Base-by-base conservation (phyloP, 2,113 vertebrate species). In the Andinoacara biseriatus region DNA sequence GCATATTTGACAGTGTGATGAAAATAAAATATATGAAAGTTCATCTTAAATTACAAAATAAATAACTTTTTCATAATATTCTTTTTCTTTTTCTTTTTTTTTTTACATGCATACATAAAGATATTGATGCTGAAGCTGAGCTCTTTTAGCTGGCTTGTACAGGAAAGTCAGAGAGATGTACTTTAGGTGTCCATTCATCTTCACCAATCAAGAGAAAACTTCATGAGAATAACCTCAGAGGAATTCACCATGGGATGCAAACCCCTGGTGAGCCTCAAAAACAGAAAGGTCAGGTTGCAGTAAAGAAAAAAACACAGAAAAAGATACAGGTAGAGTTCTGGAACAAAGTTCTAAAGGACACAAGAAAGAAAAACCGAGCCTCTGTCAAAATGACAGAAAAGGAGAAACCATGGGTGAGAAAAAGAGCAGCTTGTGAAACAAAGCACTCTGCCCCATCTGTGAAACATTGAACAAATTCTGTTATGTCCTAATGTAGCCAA, bases 371-470 rank as follows among this genome's bases (percentile, higher is more conserved):
- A 49, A 61, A 78, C 15, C 0, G 2, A 77, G 38, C 24, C 10
- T 72, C 31, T 72, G 52, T 72, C 65, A 72, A 31, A 72, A 72
- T 72, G 65, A 72, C 43, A 49, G 43, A 31, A 72, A 72, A 72
- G 65, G 65, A 52, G 26, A 52, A 2, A 31, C 17, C 43, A 52
- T 52, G 24, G 24, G 52, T 10, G 43, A 72, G 65, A 72, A 52
- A 72, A 20, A 43, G 10, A 10, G 29, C 24, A 52, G 24, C 65
- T 69, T 69, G 26, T 6, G 5, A 4, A 49, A 49, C 65, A 69
- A 52, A 52, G 65, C 29, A 72, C 10, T 0, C 46, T 31, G 24
- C 17, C 17, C 26, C 17, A 72, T 52, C 65, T n/a, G 26, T 52
- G 15, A 52, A 52, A 72, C 10, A 1, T 20, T 0, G 0, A 2